phyloP scores from a whole-genome alignment of 2,888 invertebrate species.

The Microplitis deprimator region DNA sequence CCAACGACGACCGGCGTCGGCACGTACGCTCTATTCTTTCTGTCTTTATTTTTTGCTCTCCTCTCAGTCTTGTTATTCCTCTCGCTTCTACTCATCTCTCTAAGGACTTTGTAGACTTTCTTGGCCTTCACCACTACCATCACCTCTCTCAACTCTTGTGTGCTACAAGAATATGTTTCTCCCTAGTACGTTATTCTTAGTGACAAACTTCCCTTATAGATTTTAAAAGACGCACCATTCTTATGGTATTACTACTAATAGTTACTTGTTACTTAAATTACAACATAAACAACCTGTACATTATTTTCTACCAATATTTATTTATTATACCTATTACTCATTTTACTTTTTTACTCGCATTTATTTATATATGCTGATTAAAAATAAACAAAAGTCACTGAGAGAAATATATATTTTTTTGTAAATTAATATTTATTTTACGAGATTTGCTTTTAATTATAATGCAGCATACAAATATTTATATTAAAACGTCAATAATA shows the following conservation, averaged over 20 bases:
- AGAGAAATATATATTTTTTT: no score
- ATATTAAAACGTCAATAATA: no score
- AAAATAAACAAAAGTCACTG: no score
- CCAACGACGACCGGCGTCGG: constrained; percentile 31
- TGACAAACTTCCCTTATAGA: background rate
- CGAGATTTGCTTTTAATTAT: no score
- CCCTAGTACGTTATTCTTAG: background rate
- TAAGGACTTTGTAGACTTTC: background rate
- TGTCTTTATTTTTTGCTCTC: constrained; percentile 17
- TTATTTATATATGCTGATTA: no score
- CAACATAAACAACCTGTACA: background rate
- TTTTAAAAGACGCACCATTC: background rate
- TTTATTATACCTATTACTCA: no score
- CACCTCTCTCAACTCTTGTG: background rate
- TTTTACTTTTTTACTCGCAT: no score
- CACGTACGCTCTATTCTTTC: constrained; percentile 37
- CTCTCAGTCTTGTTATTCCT: background rate
- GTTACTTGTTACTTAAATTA: background rate
- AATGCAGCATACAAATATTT: no score
- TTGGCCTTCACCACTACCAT: background rate
- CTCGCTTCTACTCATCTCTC: background rate
- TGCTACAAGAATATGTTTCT: background rate
- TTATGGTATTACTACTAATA: background rate
- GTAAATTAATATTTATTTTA: no score
- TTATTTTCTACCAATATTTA: no score